Conservation (phyloP, 2,797 vertebrate species). For the Macrochelys suwanniensis region DNA sequence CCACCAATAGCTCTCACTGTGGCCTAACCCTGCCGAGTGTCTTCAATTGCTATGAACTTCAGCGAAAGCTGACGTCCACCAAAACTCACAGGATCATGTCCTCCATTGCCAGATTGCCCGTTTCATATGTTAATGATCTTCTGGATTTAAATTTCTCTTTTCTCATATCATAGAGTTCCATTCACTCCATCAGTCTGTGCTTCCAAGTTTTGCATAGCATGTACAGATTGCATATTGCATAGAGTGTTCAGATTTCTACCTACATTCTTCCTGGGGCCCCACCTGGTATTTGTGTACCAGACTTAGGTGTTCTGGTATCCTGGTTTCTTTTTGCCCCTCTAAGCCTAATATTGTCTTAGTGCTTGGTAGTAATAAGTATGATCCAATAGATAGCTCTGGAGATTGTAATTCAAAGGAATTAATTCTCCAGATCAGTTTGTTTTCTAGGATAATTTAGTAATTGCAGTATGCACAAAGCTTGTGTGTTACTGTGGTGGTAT, state of each 20-base stretch:
- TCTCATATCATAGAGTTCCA: background rate
- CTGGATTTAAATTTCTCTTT: constrained; percentile 6
- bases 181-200: background rate
- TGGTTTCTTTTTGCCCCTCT: background rate
- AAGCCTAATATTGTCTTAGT: background rate
- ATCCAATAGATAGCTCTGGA: background rate
- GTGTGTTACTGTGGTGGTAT: background rate
- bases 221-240: background rate
- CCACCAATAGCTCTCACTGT: background rate
- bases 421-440: background rate
- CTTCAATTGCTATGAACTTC: background rate
- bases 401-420: background rate
- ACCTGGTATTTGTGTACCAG: background rate
- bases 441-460: background rate
- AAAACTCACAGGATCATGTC: background rate
- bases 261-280: background rate
- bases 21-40: background rate
- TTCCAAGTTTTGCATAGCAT: background rate
- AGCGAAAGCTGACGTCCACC: background rate
- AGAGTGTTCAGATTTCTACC: background rate
- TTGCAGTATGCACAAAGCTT: background rate
- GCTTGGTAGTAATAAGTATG: background rate
- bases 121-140: background rate
- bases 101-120: background rate
- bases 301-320: background rate